Base-by-base conservation (phyloP, 2,113 vertebrate genomes). In the Calonectris borealis region DNA sequence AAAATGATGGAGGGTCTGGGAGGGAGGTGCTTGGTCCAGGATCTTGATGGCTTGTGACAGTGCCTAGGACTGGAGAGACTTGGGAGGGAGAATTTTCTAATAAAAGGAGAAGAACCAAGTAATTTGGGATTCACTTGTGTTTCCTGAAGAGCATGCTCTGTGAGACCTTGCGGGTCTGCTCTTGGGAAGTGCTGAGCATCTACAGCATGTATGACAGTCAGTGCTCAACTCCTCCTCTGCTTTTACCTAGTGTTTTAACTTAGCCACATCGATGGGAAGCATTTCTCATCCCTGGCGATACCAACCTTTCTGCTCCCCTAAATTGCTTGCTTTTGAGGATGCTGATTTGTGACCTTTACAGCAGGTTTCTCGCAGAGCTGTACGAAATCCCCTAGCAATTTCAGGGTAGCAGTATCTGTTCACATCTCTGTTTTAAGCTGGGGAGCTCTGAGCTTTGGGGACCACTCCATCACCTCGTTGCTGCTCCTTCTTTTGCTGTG, bases 331-430 rank as follows among this genome's bases (percentile, higher is more conserved):
- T 83, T 88, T 73, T 62, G 71, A 90, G 71, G 42, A 27, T 77
- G 51, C 32, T 90, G 76, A 18, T 86, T 90, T 70, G 60, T 92
- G 79, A 88, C 84, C 80, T 92, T 88, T 46, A 32, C 32, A 60
- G 72, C 60, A 62, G 58, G 34, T 83, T 93, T 86, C 79, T 90
- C 70, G 44, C 20, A 52, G 61, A 84, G 57, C 57, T 66, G 26
- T 31, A 62, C 4, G 36, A 89, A 95, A 71, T 82, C 38, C 42
- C 78, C 16, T 17, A 31, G 62, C 38, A 89, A 44, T 87, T 72
- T 75, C 58, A 73, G 71, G 36, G 32, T 16, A 86, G 54, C 58
- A 25, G 26, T 55, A 29, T 77, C 49, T 75, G 71, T 86, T 92
- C 65, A 16, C 4, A 10, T 69, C 57, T 89, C 58, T 46, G 21